Conservation (phyloP, 2,888 invertebrate genomes). For the Diadegma fenestrale region DNA sequence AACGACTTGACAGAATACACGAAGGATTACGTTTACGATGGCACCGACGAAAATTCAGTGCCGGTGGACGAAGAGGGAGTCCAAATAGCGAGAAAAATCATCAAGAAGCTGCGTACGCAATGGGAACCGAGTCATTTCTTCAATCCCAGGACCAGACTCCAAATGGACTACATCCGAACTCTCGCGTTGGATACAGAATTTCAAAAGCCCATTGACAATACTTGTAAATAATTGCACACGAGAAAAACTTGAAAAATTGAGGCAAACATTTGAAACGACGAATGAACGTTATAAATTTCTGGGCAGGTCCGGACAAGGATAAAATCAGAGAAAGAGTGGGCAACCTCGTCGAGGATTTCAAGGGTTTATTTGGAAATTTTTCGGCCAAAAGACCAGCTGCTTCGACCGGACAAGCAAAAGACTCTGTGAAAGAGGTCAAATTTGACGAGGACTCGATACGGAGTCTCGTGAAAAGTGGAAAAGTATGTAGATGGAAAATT, state of each 20-base stretch:
- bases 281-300: not conserved
- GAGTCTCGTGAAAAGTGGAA: slow-evolving; percentile 11
- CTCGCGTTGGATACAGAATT: slow-evolving; percentile 72
- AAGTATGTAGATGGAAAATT: slow-evolving; percentile 37
- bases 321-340: slow-evolving; percentile 23
- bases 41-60: slow-evolving; percentile 19
- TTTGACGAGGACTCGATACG: slow-evolving; percentile 29
- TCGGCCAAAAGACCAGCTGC: slow-evolving; percentile 8
- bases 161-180: slow-evolving; percentile 70
- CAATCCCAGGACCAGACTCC: slow-evolving; percentile 71
- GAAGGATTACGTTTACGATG: slow-evolving; percentile 54
- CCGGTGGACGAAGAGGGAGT: slow-evolving; percentile 62
- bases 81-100: slow-evolving; percentile 63
- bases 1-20: slow-evolving; percentile 55
- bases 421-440: not conserved
- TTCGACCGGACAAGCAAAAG: not conserved
- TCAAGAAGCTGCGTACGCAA: slow-evolving; percentile 60
- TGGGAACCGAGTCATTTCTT: slow-evolving; percentile 69
- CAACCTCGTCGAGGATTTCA: slow-evolving; percentile 45
- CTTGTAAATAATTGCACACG: slow-evolving; percentile 61
- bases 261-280: not conserved
- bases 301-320: slow-evolving; percentile 55
- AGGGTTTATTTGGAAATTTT: slow-evolving; percentile 45
- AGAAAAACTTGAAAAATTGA: not conserved
- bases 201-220: slow-evolving; percentile 59